A percentile compares a stretch with the other conserved stretches of the same genome.
These are phyloP conservation scores for Myoxocephalus aenaeus DNA, from an alignment of 2,797 vertebrate species.

Conservation along the genomic window DNA sequence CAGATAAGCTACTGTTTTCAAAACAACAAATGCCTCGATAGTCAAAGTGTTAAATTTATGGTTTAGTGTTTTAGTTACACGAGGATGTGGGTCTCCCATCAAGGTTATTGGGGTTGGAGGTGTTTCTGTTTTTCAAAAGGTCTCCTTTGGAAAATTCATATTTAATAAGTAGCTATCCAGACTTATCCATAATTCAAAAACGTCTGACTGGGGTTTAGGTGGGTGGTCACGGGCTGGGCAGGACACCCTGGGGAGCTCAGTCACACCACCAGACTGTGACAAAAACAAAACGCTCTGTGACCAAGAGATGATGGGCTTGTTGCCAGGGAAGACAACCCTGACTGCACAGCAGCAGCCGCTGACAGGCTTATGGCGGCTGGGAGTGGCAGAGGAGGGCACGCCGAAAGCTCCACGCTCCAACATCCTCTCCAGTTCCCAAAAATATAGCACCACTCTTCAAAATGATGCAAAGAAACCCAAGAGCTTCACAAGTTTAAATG, in stretches of 20 bases:
- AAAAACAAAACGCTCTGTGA: slow-evolving; percentile 68
- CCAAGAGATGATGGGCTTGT: slow-evolving; percentile 74
- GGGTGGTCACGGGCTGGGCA: slow-evolving; percentile 57
- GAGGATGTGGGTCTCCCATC: not conserved
- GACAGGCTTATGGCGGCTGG: slow-evolving; percentile 29
- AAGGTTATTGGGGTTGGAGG: slow-evolving; percentile 9
- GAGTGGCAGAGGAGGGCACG: not conserved
- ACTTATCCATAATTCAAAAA: slow-evolving; percentile 81
- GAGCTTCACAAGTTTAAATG: not conserved
- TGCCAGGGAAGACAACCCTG: slow-evolving; percentile 73
- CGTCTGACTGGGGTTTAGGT: slow-evolving; percentile 63
- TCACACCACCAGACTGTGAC: slow-evolving; percentile 73
- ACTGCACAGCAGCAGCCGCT: slow-evolving; percentile 41
- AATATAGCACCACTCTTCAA: not conserved
- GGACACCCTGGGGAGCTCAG: slow-evolving; percentile 62
- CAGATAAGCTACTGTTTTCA: not conserved
- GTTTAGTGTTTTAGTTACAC: not conserved
- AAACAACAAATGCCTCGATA: not conserved
- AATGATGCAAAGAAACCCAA: not conserved
- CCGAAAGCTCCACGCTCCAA: slow-evolving; percentile 1
- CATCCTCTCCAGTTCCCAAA: not conserved
- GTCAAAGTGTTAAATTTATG: slow-evolving; percentile 6
- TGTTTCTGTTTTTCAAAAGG: slow-evolving; percentile 39
- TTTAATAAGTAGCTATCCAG: slow-evolving; percentile 79
- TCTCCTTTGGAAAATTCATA: slow-evolving; percentile 70